A percentile compares a stretch with the other conserved stretches of the same genome.
phyloP scores from a whole-genome alignment of 2,888 invertebrate genomes.

The Stenchaetothrips biformis region DNA sequence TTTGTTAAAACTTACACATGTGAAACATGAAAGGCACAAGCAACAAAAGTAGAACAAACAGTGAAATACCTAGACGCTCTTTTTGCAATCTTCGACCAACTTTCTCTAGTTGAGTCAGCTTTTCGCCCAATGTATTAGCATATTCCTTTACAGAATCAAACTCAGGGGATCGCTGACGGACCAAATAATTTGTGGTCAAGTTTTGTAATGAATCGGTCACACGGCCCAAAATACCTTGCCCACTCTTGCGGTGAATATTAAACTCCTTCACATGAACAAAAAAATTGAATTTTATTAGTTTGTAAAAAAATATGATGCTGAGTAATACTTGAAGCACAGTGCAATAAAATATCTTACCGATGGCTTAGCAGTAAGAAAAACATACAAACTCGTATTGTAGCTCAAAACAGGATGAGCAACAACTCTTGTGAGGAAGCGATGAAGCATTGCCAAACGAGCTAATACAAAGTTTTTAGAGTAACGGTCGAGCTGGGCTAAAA shows the following conservation, averaged over 20 bases:
- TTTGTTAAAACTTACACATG: background rate
- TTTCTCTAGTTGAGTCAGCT: constrained; percentile 57
- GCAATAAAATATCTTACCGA: constrained; percentile 48
- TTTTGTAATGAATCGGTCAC: constrained; percentile 56
- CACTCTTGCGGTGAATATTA: constrained; percentile 56
- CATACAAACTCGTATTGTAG: constrained; percentile 58
- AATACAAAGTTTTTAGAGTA: constrained; percentile 66
- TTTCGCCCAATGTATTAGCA: constrained; percentile 56
- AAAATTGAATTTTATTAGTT: constrained; percentile 26
- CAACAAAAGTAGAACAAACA: background rate
- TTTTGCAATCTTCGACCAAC: constrained; percentile 60
- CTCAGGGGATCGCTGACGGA: constrained; percentile 57
- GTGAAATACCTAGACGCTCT: constrained; percentile 54
- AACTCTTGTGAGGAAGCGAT: constrained; percentile 60
- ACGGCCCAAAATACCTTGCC: constrained; percentile 52
- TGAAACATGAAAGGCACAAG: background rate
- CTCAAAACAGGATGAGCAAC: constrained; percentile 66
- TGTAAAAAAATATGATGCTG: constrained; percentile 7
- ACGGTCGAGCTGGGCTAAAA: constrained; percentile 62
- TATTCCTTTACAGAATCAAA: constrained; percentile 60
- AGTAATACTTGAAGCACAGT: constrained; percentile 1
- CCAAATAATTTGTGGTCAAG: constrained; percentile 51
- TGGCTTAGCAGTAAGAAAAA: constrained; percentile 62
- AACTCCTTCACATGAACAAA: constrained; percentile 54
- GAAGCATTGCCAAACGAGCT: constrained; percentile 59